Conservation (phyloP, 2,113 vertebrate genomes). For the Pollachius pollachius region DNA sequence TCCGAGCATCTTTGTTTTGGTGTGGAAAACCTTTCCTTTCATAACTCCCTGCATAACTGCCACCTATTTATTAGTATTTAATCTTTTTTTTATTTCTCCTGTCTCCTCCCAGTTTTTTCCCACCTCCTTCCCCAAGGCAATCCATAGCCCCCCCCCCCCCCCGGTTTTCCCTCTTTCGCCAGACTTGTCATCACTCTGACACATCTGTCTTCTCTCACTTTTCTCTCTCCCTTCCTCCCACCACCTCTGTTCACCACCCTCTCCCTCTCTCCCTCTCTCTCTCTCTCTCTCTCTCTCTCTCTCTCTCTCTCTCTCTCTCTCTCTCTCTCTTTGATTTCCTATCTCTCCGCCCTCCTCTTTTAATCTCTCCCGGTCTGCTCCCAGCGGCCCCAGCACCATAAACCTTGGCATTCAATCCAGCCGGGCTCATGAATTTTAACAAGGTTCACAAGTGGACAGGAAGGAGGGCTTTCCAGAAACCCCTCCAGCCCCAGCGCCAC, state of each 20-base stretch:
- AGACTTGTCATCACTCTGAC: neutral
- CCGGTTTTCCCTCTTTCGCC: neutral
- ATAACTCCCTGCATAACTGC: neutral
- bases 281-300: slow-evolving; percentile 20
- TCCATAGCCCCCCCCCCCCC: slow-evolving; percentile 12
- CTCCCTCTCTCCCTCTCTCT: neutral
- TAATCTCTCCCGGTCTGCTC: slow-evolving; percentile 53
- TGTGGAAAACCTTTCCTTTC: slow-evolving; percentile 8
- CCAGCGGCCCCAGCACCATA: slow-evolving; percentile 50
- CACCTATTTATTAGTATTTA: neutral
- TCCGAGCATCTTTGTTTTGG: neutral
- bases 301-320: slow-evolving; percentile 21
- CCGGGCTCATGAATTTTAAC: slow-evolving; percentile 70
- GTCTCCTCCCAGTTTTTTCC: slow-evolving; percentile 4
- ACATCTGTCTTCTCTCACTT: slow-evolving; percentile 1
- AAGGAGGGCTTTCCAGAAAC: neutral
- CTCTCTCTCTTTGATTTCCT: slow-evolving; percentile 43
- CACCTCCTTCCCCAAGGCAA: slow-evolving; percentile 14
- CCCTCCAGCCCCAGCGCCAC: no score
- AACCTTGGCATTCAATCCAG: slow-evolving; percentile 67
- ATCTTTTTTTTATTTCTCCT: slow-evolving; percentile 4
- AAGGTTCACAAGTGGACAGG: slow-evolving; percentile 22
- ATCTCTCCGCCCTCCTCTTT: slow-evolving; percentile 40
- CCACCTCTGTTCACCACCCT: neutral
- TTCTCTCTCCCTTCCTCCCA: slow-evolving; percentile 2